These are phyloP conservation scores for Spodoptera picta DNA, from an alignment of 2,888 invertebrate species.

Conservation along the genomic window DNA sequence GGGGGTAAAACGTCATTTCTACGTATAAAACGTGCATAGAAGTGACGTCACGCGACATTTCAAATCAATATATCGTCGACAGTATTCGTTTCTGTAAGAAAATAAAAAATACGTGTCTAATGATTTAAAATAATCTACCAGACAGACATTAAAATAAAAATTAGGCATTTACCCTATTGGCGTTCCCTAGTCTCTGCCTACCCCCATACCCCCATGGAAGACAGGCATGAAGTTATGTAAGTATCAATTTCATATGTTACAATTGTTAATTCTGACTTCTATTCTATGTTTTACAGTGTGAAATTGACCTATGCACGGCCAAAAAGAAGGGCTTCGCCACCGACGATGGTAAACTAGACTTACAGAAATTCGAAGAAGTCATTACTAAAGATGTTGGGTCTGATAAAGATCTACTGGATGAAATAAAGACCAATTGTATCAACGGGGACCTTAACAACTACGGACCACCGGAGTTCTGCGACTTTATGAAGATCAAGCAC, in stretches of 20 bases:
- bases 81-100: too few species aligned
- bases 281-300: not conserved
- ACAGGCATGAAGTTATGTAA: too few species aligned
- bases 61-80: too few species aligned
- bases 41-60: too few species aligned
- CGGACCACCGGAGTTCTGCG: not conserved
- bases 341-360: conserved; percentile 1
- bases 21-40: too few species aligned
- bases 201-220: too few species aligned
- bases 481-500: not conserved
- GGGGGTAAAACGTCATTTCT: too few species aligned
- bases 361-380: not conserved
- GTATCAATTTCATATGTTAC: not conserved
- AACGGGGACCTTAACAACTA: not conserved
- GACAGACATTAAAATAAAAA: too few species aligned
- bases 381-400: not conserved
- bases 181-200: too few species aligned
- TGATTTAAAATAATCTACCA: too few species aligned
- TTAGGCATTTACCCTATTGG: too few species aligned
- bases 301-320: not conserved
- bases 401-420: not conserved
- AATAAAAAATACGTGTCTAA: too few species aligned
- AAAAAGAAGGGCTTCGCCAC: not conserved
- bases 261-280: not conserved
- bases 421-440: not conserved